phyloP scores from a whole-genome alignment of 2,888 invertebrate genomes.

The Drosophila birchii region DNA sequence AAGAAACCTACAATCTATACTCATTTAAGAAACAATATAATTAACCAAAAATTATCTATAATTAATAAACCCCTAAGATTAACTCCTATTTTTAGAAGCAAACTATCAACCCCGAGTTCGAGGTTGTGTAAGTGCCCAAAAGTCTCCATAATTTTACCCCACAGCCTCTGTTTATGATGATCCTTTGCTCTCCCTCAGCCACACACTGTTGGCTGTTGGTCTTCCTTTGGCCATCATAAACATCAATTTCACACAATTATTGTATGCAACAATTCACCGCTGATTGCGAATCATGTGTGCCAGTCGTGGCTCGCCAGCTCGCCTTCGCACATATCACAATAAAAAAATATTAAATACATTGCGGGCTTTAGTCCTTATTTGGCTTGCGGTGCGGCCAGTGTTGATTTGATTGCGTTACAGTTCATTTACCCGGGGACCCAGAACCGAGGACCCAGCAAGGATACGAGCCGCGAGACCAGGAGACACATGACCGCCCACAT shows the following conservation, averaged over 20 bases:
- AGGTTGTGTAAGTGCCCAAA: neutral
- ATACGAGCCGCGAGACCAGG: slow-evolving; percentile 9
- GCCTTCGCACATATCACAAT: slow-evolving; percentile 56
- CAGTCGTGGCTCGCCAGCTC: neutral
- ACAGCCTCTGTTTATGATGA: neutral
- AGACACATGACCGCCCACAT: slow-evolving; percentile 30
- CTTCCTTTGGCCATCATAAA: slow-evolving; percentile 19
- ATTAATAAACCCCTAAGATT: too few species aligned
- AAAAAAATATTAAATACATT: slow-evolving; percentile 70
- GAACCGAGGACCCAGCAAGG: neutral
- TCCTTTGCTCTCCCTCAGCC: neutral
- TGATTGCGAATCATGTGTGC: slow-evolving; percentile 40
- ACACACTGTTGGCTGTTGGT: neutral
- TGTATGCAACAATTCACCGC: slow-evolving; percentile 43
- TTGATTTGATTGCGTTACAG: slow-evolving; percentile 80
- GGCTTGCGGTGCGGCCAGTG: slow-evolving; percentile 51
- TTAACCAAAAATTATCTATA: neutral
- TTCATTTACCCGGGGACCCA: slow-evolving; percentile 70
- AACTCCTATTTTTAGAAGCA: neutral
- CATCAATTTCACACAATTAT: slow-evolving; percentile 36
- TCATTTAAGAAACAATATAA: neutral
- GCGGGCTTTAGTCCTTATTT: slow-evolving; percentile 38
- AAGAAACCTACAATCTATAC: neutral
- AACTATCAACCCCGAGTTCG: neutral
- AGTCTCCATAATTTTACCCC: neutral